Evolutionary conservation across 2,113 vertebrate species (phyloP).

Genomic region (Pterocles burchelli): DNA sequence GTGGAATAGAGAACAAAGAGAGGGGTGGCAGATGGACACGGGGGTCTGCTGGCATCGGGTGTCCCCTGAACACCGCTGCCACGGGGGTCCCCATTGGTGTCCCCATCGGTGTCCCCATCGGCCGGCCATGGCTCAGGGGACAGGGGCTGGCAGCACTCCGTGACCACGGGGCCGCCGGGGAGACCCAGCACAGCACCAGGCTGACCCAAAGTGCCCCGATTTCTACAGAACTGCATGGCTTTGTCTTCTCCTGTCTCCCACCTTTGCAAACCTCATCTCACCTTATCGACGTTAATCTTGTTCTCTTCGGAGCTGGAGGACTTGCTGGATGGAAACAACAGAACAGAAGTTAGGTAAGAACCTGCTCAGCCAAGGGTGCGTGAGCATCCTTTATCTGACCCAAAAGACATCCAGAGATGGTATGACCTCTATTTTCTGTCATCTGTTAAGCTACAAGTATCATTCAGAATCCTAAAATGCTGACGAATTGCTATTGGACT

Average conservation of each 20-base stretch:
- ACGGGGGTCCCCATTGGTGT: too few relatives aligned
- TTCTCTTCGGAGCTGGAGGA: neutral
- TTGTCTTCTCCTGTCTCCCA: neutral
- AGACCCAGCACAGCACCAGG: too few relatives aligned
- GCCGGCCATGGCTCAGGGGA: accelerated
- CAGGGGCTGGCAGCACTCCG: neutral
- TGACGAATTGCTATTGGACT: neutral
- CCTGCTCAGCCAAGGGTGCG: neutral
- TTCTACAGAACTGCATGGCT: neutral
- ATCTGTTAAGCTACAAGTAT: neutral
- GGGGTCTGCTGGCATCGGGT: neutral
- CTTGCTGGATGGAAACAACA: neutral
- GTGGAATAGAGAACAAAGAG: neutral
- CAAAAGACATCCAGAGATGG: neutral
- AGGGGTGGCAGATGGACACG: accelerated
- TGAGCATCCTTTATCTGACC: neutral
- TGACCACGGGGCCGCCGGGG: accelerated
- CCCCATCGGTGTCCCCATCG: accelerated
- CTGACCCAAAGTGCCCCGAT: neutral
- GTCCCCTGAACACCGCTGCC: accelerated
- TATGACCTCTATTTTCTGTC: neutral
- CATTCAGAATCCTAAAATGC: neutral
- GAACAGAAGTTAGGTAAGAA: neutral
- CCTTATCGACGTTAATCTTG: neutral
- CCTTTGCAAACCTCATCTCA: neutral